Base-by-base conservation (phyloP, 2,113 vertebrate species). In the Nettapus auritus region DNA sequence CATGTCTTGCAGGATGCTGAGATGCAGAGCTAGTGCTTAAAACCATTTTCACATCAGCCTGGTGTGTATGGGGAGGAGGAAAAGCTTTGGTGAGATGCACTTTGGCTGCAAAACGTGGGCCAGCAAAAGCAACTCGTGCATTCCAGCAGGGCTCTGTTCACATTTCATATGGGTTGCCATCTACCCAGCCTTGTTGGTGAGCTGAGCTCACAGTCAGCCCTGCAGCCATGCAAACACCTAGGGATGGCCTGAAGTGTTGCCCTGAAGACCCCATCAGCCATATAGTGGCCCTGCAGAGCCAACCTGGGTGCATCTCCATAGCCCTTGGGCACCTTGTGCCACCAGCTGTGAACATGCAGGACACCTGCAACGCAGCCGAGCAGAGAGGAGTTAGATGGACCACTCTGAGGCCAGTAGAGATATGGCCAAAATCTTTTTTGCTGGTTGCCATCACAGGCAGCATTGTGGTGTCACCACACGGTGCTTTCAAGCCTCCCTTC, bases 111-210 rank as follows among this genome's bases (percentile, higher is more conserved):
- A 74, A 31, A 29, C 7, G 6, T 18, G 48, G 48, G 60, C 15
- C 36, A 78, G 21, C 60, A 78, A 86, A 90, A 60, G 48, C 55
- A 84, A 33, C 31, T 64, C 2, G 0, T 21, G 53, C 2, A 1
- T 42, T 69, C 55, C 31, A n/a, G 15, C 34, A 18, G 0, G 6
- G 23, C 18, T 64, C 34, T 4, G 2, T 57, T 86, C 7, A 3
- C 46, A 15, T n/a, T 63, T 87, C 71, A 28, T 0, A 0, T 36
- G 46, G 28, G 33, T 83, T 38, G 67, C 55, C 0, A 0, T 46
- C 55, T 83, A 38, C 69, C 33, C 0, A 0, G 13, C 21, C 63
- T 68, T 76, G 34, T 34, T 68, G 34, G 13, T 59, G 76, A 91
- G n/a, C 42, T 53, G 69, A 53, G 69, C 22, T 19, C 44, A 21